These are phyloP conservation scores for Oligia strigilis DNA, from an alignment of 2,888 invertebrate species.

Conservation along the genomic window DNA sequence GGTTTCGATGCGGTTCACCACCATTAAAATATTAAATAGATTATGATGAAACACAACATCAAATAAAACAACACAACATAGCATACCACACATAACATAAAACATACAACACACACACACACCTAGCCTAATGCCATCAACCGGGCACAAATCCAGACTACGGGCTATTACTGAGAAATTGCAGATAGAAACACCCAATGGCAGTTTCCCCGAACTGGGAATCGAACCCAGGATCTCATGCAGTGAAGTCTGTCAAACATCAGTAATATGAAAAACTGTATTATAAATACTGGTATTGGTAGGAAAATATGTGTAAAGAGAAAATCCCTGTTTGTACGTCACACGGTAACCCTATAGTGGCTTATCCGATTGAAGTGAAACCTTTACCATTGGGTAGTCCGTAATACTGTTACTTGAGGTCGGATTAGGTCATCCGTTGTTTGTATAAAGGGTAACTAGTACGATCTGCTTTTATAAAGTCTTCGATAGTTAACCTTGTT, in stretches of 20 bases:
- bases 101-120: no score
- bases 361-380: conserved; percentile 57
- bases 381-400: conserved; percentile 34
- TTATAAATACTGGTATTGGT: background rate
- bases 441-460: conserved; percentile 10
- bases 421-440: conserved; percentile 49
- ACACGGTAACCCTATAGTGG: conserved; percentile 38
- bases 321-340: conserved; percentile 5
- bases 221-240: background rate
- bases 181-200: no score
- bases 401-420: conserved; percentile 52
- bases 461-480: background rate
- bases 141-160: background rate
- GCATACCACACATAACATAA: no score
- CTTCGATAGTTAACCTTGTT: background rate
- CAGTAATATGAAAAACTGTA: background rate
- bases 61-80: no score
- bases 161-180: background rate
- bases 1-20: background rate
- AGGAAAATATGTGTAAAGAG: conserved; percentile 2
- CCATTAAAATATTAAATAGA: background rate
- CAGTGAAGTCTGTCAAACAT: no score
- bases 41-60: background rate
- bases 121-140: background rate
- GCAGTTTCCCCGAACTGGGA: background rate